These are phyloP conservation scores for Alces alces DNA, from an alignment of 2,113 vertebrate genomes.

Conservation along the genomic window DNA sequence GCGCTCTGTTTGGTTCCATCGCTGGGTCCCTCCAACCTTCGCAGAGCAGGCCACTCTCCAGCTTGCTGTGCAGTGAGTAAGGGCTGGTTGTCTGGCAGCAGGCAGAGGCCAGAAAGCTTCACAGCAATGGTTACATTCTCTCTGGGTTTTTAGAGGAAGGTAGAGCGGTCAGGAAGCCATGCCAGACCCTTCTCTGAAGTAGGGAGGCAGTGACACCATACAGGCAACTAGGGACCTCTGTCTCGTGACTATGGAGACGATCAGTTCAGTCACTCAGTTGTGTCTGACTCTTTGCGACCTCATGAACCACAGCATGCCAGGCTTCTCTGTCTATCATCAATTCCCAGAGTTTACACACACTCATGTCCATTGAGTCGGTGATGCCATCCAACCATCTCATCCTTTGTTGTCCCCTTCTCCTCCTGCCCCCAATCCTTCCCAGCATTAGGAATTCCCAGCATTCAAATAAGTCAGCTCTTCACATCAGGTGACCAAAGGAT, in stretches of 20 bases:
- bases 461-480: neutral
- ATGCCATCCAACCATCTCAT: neutral
- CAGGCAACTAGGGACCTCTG: fast-evolving
- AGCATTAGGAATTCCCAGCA: neutral
- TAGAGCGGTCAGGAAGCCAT: neutral
- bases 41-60: neutral
- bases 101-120: neutral
- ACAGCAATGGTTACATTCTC: neutral
- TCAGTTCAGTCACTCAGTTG: fast-evolving
- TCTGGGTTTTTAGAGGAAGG: neutral
- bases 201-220: no score
- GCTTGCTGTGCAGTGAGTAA: neutral
- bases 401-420: neutral
- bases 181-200: neutral
- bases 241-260: fast-evolving
- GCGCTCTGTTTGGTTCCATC: neutral
- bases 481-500: neutral
- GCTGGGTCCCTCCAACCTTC: neutral
- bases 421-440: neutral
- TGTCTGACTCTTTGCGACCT: neutral
- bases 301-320: neutral
- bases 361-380: neutral
- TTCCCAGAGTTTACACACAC: neutral
- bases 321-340: neutral
- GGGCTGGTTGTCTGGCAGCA: neutral